Conservation (phyloP, 1,140 invertebrate genomes). For the Marisa cornuarietis region DNA sequence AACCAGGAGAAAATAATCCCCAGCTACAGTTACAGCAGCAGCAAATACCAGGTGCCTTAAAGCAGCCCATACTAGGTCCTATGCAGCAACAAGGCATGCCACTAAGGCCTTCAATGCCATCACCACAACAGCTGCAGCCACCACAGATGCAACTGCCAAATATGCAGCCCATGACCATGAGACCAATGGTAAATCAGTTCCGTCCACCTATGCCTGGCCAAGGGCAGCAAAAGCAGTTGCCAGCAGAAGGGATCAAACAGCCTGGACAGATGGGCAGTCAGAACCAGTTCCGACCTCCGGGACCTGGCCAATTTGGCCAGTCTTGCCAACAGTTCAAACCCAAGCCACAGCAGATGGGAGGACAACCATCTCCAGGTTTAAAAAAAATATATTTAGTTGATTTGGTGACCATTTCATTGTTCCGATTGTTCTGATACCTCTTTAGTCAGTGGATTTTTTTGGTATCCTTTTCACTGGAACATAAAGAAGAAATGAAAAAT, state of each 20-base stretch:
- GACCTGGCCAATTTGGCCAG: conserved; percentile 5
- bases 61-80: background rate
- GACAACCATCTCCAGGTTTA: background rate
- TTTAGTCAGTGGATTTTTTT: background rate
- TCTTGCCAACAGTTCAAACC: background rate
- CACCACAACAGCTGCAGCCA: background rate
- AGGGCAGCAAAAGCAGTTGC: conserved; percentile 14
- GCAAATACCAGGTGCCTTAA: background rate
- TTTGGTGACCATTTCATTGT: background rate
- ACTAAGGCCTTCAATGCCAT: background rate
- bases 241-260: background rate
- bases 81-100: conserved; percentile 1
- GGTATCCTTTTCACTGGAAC: background rate
- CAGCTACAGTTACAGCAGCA: conserved; percentile 3
- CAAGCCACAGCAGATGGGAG: background rate
- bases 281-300: conserved; percentile 17
- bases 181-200: conserved; percentile 18
- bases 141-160: background rate
- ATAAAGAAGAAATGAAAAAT: background rate
- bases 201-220: conserved; percentile 6
- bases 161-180: background rate
- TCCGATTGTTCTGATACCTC: background rate
- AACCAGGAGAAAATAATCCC: background rate
- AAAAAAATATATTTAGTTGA: background rate
- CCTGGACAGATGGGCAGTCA: background rate